These are phyloP conservation scores for Lagorchestes hirsutus DNA, from an alignment of 2,797 vertebrate genomes.

Conservation along the genomic window DNA sequence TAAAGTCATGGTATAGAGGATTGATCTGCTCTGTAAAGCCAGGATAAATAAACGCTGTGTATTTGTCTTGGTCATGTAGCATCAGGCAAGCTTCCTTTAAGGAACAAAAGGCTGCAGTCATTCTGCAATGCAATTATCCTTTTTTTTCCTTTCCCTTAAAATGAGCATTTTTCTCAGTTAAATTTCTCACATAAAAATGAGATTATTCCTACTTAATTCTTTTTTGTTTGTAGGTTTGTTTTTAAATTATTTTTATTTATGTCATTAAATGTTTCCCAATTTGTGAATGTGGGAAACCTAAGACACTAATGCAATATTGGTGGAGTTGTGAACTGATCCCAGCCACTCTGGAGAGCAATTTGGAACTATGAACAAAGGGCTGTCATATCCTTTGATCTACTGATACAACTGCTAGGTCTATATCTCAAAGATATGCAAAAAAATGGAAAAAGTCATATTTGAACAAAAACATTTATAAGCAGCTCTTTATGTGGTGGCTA, in stretches of 20 bases:
- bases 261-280: background rate
- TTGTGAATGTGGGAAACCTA: background rate
- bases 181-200: too few species aligned
- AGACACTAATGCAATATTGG: too few species aligned
- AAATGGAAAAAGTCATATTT: too few species aligned
- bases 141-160: conserved; percentile 36
- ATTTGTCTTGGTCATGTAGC: background rate
- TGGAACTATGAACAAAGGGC: too few species aligned
- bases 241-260: background rate
- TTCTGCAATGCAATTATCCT: background rate
- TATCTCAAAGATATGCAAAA: too few species aligned
- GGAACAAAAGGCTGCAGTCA: conserved; percentile 14
- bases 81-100: conserved; percentile 10
- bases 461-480: too few species aligned
- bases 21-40: background rate
- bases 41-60: background rate
- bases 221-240: background rate
- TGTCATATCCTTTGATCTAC: too few species aligned
- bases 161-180: background rate
- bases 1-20: background rate
- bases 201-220: too few species aligned
- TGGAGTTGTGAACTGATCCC: too few species aligned
- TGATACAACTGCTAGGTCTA: too few species aligned
- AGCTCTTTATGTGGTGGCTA: too few species aligned
- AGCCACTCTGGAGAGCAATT: too few species aligned